These are phyloP conservation scores for Crambe crambe DNA, from an alignment of 37 sponge, comb jelly and placozoan genomes.

Conservation along the genomic window DNA sequence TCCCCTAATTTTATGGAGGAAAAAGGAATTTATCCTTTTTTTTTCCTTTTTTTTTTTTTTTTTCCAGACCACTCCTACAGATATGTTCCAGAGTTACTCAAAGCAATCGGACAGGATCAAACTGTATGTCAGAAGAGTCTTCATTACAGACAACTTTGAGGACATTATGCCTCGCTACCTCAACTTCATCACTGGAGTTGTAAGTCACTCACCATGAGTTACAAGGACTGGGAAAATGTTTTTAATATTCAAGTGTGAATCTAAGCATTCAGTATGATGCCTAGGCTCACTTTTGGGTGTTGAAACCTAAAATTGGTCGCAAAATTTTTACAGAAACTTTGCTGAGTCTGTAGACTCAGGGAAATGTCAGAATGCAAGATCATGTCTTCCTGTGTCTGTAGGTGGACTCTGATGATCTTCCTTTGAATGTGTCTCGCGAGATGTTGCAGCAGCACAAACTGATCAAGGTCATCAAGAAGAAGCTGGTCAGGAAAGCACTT, in stretches of 20 bases:
- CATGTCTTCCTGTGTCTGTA: conserved; percentile 11
- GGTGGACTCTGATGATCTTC: conserved; percentile 99
- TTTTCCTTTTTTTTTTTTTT: too few species aligned
- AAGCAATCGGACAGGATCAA: conserved; percentile 80
- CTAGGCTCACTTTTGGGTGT: too few species aligned
- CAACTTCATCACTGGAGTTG: conserved; percentile 89
- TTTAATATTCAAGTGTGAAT: too few species aligned
- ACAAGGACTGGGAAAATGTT: too few species aligned
- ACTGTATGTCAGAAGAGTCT: conserved; percentile 96
- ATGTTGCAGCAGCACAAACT: conserved; percentile 99
- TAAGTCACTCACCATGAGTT: conserved; percentile 59
- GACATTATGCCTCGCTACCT: conserved; percentile 98
- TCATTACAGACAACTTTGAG: conserved; percentile 98
- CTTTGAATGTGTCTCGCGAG: conserved; percentile 97
- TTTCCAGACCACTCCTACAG: conserved; percentile 76
- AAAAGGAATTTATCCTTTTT: too few species aligned
- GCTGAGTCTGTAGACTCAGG: too few species aligned
- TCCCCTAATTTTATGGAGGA: too few species aligned
- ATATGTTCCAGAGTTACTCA: conserved; percentile 81
- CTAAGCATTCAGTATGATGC: too few species aligned
- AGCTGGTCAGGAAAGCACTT: conserved; percentile 95
- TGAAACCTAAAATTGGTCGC: too few species aligned
- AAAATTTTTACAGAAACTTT: too few species aligned
- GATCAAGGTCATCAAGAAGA: conserved; percentile 97
- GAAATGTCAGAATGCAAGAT: not conserved